These are phyloP conservation scores for Andrena minutula DNA, from an alignment of 2,888 invertebrate genomes.

Conservation along the genomic window DNA sequence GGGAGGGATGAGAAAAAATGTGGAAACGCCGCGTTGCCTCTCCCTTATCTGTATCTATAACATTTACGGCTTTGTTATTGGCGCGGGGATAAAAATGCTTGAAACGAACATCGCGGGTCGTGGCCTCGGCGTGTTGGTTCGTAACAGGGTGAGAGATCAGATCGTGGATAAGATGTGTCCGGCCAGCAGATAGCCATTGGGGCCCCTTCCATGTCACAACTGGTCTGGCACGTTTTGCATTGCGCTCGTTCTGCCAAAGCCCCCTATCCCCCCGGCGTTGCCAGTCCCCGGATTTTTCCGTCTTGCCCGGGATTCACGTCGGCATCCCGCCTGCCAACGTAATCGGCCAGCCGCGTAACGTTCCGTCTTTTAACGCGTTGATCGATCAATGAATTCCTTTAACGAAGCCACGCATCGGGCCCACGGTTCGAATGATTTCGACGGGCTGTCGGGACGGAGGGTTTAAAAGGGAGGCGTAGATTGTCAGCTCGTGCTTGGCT, in stretches of 20 bases:
- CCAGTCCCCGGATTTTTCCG: constrained; percentile 53
- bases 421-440: background rate
- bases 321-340: constrained; percentile 33
- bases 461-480: background rate
- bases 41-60: constrained; percentile 57
- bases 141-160: constrained; percentile 80
- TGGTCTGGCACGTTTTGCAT: constrained; percentile 72
- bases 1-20: constrained; percentile 1
- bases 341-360: constrained; percentile 21
- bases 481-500: background rate
- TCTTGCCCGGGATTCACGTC: constrained; percentile 45
- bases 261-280: constrained; percentile 48
- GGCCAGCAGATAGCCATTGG: constrained; percentile 79
- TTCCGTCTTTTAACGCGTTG: constrained; percentile 24
- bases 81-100: constrained; percentile 65
- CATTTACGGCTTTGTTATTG: constrained; percentile 65
- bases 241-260: constrained; percentile 61
- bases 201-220: constrained; percentile 72
- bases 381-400: constrained; percentile 30
- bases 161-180: constrained; percentile 82
- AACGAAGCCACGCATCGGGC: constrained; percentile 3
- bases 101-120: constrained; percentile 76
- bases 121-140: constrained; percentile 76
- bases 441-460: background rate
- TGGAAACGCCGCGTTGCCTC: constrained; percentile 29